phyloP scores from a whole-genome alignment of 2,888 invertebrate genomes.

The Scaptodrosophila latifasciaeformis region DNA sequence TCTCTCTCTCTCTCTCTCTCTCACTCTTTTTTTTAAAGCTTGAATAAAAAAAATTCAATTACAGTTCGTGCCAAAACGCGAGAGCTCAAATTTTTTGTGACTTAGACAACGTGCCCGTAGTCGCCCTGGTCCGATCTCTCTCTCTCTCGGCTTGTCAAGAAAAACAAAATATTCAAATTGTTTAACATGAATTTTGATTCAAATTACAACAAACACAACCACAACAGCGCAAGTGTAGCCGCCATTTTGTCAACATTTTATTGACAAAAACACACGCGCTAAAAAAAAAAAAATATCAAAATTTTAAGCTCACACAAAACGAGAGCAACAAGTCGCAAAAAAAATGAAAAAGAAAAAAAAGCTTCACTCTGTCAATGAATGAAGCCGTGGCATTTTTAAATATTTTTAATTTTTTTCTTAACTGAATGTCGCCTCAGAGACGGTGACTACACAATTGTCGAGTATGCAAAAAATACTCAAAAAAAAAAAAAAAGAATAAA shows the following conservation, averaged over 20 bases:
- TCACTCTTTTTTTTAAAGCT: slow-evolving; percentile 12
- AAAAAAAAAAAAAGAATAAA: slow-evolving; percentile 15
- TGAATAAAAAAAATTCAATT: slow-evolving; percentile 59
- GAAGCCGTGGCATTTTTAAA: slow-evolving; percentile 36
- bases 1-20: slow-evolving; percentile 25
- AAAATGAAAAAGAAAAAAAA: slow-evolving; percentile 6
- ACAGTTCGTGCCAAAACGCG: slow-evolving; percentile 66
- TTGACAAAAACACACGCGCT: slow-evolving; percentile 52
- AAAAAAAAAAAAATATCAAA: slow-evolving; percentile 25
- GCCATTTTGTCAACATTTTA: slow-evolving; percentile 21
- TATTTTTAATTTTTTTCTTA: slow-evolving; percentile 15
- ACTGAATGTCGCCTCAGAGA: slow-evolving; percentile 11
- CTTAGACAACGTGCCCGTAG: neutral
- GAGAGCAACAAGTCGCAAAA: slow-evolving; percentile 29
- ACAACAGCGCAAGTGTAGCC: slow-evolving; percentile 11
- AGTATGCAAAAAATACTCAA: slow-evolving; percentile 40
- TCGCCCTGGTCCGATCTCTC: slow-evolving; percentile 22
- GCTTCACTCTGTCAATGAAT: slow-evolving; percentile 51
- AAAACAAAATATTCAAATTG: slow-evolving; percentile 49
- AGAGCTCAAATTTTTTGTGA: slow-evolving; percentile 54
- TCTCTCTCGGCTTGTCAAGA: slow-evolving; percentile 24
- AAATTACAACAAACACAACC: slow-evolving; percentile 36
- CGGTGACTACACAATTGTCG: slow-evolving; percentile 35
- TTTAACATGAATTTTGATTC: slow-evolving; percentile 58
- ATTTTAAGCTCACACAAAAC: slow-evolving; percentile 8